Conservation (phyloP, 2,888 invertebrate genomes). For the Apoda limacodes region DNA sequence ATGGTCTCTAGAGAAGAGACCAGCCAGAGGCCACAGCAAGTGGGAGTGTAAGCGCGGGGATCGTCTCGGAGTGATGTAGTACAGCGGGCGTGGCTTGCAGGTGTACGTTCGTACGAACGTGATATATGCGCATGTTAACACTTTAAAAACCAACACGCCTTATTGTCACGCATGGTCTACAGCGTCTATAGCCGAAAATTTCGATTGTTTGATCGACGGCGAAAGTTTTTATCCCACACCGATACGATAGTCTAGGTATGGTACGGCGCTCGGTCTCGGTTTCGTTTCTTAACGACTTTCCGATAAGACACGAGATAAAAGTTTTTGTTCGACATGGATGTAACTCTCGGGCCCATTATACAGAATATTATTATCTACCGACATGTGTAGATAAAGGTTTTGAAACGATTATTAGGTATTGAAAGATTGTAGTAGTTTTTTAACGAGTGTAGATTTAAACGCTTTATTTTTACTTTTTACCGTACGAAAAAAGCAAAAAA, state of each 20-base stretch:
- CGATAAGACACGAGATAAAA: too few relatives aligned
- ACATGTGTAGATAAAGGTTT: too few relatives aligned
- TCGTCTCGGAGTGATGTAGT: slow-evolving; percentile 25
- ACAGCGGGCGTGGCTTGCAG: slow-evolving; percentile 51
- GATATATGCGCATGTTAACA: slow-evolving; percentile 65
- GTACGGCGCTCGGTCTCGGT: too few relatives aligned
- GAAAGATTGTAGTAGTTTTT: too few relatives aligned
- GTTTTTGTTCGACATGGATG: too few relatives aligned
- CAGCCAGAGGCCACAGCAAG: slow-evolving; percentile 42
- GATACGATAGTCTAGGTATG: slow-evolving; percentile 14
- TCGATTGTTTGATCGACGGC: slow-evolving; percentile 46
- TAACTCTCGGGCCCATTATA: too few relatives aligned
- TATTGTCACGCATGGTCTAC: slow-evolving; percentile 43
- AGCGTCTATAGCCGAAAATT: slow-evolving; percentile 28
- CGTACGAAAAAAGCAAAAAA: too few relatives aligned
- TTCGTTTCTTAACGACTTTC: too few relatives aligned
- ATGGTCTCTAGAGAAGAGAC: slow-evolving; percentile 49
- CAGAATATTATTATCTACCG: too few relatives aligned
- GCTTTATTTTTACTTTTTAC: too few relatives aligned
- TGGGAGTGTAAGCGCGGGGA: slow-evolving; percentile 23
- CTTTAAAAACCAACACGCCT: slow-evolving; percentile 54
- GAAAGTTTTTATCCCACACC: slow-evolving; percentile 33
- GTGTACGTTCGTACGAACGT: slow-evolving; percentile 53
- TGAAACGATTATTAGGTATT: too few relatives aligned
- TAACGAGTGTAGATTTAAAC: too few relatives aligned